phyloP scores from a whole-genome alignment of 1,140 invertebrate species.

The Drosophila lowei region DNA sequence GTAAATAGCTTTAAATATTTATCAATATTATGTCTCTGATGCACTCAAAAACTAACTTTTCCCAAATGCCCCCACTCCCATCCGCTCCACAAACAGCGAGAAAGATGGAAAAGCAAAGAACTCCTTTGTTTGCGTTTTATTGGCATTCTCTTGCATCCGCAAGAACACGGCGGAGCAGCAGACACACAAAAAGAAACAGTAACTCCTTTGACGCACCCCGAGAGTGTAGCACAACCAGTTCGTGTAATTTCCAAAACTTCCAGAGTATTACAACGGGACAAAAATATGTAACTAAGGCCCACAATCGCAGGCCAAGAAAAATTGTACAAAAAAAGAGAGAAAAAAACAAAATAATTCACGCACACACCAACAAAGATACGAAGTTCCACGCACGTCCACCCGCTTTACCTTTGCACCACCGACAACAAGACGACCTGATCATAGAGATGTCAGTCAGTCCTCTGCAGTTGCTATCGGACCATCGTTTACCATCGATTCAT shows the following conservation, averaged over 20 bases:
- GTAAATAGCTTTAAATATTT: conserved; percentile 40
- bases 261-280: background rate
- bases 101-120: conserved; percentile 51
- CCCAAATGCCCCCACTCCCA: conserved; percentile 6
- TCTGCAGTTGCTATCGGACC: too few species aligned
- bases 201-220: conserved; percentile 17
- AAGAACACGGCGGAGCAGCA: conserved; percentile 14
- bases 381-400: conserved; percentile 44
- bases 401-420: conserved; percentile 23
- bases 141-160: conserved; percentile 29
- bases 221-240: background rate
- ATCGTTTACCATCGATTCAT: too few species aligned
- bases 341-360: conserved; percentile 51
- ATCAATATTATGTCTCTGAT: conserved; percentile 47
- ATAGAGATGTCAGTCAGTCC: too few species aligned
- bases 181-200: conserved; percentile 9
- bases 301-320: conserved; percentile 8
- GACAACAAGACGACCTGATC: too few species aligned
- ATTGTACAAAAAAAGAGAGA: conserved; percentile 11
- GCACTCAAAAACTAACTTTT: conserved; percentile 34
- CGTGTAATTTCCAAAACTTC: conserved; percentile 8
- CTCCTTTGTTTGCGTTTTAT: conserved; percentile 70
- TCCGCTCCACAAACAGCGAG: conserved; percentile 41
- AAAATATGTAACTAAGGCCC: conserved; percentile 18
- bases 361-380: conserved; percentile 44